These are phyloP conservation scores for Hydraecia micacea DNA, from an alignment of 2,888 invertebrate species.

Conservation along the genomic window DNA sequence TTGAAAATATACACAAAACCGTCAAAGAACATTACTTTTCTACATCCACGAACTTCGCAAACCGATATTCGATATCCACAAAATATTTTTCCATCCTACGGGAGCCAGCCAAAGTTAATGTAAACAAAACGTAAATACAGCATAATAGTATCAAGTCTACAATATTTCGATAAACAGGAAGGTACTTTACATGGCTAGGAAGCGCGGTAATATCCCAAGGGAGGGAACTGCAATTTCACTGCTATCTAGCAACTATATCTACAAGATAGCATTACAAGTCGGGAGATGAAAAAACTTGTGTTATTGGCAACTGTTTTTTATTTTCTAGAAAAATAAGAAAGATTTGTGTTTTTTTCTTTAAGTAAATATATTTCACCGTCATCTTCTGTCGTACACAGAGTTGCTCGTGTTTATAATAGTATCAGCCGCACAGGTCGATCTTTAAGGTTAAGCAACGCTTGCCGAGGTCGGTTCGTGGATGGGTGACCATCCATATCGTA, in stretches of 20 bases:
- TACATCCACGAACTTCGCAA: background rate
- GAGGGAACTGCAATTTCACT: slow-evolving; percentile 86
- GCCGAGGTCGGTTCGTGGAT: background rate
- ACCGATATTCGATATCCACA: slow-evolving; percentile 30
- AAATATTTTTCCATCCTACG: slow-evolving; percentile 48
- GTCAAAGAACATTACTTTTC: slow-evolving; percentile 5
- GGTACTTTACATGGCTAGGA: slow-evolving; percentile 79
- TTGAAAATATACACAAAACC: background rate
- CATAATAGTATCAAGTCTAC: slow-evolving; percentile 65
- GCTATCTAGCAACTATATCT: slow-evolving; percentile 75
- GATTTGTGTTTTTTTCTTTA: too few relatives aligned
- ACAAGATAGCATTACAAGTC: slow-evolving; percentile 84
- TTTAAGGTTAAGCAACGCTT: background rate
- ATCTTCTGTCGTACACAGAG: background rate
- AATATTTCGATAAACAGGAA: slow-evolving; percentile 83
- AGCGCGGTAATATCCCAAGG: slow-evolving; percentile 86
- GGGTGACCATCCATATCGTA: background rate
- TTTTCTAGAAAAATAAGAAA: background rate
- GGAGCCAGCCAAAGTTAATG: slow-evolving; percentile 59
- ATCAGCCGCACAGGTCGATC: background rate
- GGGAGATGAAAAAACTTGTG: slow-evolving; percentile 55
- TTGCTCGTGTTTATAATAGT: background rate
- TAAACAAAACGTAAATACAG: slow-evolving; percentile 69
- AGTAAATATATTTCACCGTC: too few relatives aligned
- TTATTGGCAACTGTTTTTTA: slow-evolving; percentile 23